Percentiles rank a stretch among this genome's conserved stretches.
These are phyloP conservation scores for Drosophila melanosoma DNA, from an alignment of 2,888 invertebrate species.

Conservation along the genomic window DNA sequence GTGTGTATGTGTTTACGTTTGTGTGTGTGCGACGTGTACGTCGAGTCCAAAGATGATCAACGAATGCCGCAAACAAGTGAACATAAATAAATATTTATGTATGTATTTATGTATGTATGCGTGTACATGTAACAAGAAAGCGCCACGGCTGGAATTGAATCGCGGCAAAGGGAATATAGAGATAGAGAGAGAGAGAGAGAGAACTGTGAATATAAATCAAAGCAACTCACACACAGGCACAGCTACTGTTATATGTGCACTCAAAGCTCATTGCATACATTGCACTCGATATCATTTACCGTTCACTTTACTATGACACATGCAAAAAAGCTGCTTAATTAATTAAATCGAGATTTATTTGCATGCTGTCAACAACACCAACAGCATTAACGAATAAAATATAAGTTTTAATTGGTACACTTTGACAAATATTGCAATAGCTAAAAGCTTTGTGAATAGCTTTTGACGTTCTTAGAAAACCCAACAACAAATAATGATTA, in stretches of 20 bases:
- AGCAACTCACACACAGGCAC: conserved; percentile 19
- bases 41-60: conserved; percentile 56
- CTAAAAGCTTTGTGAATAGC: conserved; percentile 11
- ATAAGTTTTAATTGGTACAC: neutral
- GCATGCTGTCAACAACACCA: conserved; percentile 1
- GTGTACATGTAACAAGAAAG: conserved; percentile 20
- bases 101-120: conserved; percentile 19
- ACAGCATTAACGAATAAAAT: neutral
- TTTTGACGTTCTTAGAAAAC: conserved; percentile 37
- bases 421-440: conserved; percentile 9
- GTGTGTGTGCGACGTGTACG: conserved; percentile 11
- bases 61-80: conserved; percentile 57
- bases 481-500: conserved; percentile 30
- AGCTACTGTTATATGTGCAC: conserved; percentile 7
- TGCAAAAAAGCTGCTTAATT: conserved; percentile 8
- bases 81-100: conserved; percentile 41
- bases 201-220: conserved; percentile 45
- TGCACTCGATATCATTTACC: conserved; percentile 15
- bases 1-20: neutral
- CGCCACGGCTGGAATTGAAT: conserved; percentile 59
- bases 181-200: conserved; percentile 4
- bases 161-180: conserved; percentile 46
- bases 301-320: conserved; percentile 5
- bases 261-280: conserved; percentile 14
- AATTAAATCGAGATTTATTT: conserved; percentile 11